phyloP scores from a whole-genome alignment of 1,140 invertebrate genomes.

The Leguminivora glycinivorella region DNA sequence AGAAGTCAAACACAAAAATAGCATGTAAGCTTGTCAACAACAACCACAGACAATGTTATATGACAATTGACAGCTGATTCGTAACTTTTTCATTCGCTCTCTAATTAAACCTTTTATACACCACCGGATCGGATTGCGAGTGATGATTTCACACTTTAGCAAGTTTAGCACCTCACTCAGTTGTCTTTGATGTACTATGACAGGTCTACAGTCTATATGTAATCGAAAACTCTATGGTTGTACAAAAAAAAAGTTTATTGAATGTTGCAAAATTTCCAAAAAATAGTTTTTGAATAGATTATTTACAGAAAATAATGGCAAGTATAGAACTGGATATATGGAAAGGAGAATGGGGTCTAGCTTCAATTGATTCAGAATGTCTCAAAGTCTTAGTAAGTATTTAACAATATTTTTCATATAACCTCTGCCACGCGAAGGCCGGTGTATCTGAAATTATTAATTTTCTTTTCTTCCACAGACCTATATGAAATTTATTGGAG shows the following conservation, averaged over 20 bases:
- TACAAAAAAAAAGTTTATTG: conserved; percentile 28
- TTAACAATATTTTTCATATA: conserved; percentile 35
- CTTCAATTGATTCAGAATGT: conserved; percentile 89
- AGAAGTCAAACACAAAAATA: conserved; percentile 29
- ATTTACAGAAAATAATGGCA: conserved; percentile 52
- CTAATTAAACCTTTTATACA: background rate
- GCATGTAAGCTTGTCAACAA: conserved; percentile 32
- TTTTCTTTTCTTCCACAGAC: conserved; percentile 79
- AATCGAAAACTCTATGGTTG: background rate
- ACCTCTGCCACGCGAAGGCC: conserved; percentile 48
- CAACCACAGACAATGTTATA: background rate
- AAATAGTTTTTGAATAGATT: conserved; percentile 31
- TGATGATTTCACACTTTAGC: background rate
- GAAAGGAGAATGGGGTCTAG: conserved; percentile 90
- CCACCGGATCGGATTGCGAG: background rate
- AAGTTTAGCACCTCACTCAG: too few relatives aligned
- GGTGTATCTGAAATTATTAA: conserved; percentile 41
- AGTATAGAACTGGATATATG: conserved; percentile 86
- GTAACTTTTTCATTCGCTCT: conserved; percentile 10
- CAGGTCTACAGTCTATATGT: background rate
- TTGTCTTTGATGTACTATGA: background rate
- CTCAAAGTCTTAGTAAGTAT: conserved; percentile 87
- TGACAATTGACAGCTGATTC: conserved; percentile 31
- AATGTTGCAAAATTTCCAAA: conserved; percentile 36
- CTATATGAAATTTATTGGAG: conserved; percentile 86